Evolutionary conservation across 2,888 invertebrate species (phyloP).

Genomic region (Bimastos eiseni): DNA sequence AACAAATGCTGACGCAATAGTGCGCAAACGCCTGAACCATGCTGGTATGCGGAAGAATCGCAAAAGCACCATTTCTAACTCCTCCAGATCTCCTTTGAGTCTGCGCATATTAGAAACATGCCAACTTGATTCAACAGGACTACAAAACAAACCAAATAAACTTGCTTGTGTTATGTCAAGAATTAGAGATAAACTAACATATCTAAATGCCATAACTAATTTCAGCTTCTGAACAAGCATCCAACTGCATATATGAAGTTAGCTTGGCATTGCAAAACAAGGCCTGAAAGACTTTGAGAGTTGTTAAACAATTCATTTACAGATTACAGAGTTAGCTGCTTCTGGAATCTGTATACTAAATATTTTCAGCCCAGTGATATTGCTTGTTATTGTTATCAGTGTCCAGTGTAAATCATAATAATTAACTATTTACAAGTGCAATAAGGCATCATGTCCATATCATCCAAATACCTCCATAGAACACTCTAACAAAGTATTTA

Average conservation of each 20-base stretch:
- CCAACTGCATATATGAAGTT: neutral
- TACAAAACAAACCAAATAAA: neutral
- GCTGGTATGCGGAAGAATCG: slow-evolving; percentile 16
- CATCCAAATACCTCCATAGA: too few relatives aligned
- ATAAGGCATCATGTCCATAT: too few relatives aligned
- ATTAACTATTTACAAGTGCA: too few relatives aligned
- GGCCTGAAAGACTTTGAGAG: too few relatives aligned
- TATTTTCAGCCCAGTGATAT: too few relatives aligned
- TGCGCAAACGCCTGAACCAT: neutral
- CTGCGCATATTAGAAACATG: neutral
- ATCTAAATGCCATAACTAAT: neutral
- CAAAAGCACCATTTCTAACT: slow-evolving; percentile 18
- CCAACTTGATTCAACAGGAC: neutral
- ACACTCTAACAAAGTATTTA: too few relatives aligned
- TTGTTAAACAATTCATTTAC: too few relatives aligned
- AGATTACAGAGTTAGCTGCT: too few relatives aligned
- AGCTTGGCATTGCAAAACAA: too few relatives aligned
- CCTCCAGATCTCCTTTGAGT: neutral
- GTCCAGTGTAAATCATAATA: too few relatives aligned
- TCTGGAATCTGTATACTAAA: too few relatives aligned
- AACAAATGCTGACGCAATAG: neutral
- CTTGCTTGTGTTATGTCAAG: neutral
- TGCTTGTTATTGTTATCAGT: too few relatives aligned
- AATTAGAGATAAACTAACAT: neutral
- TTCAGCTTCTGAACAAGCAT: neutral